phyloP scores from a whole-genome alignment of 2,888 invertebrate species.

The Gryllus longicercus region DNA sequence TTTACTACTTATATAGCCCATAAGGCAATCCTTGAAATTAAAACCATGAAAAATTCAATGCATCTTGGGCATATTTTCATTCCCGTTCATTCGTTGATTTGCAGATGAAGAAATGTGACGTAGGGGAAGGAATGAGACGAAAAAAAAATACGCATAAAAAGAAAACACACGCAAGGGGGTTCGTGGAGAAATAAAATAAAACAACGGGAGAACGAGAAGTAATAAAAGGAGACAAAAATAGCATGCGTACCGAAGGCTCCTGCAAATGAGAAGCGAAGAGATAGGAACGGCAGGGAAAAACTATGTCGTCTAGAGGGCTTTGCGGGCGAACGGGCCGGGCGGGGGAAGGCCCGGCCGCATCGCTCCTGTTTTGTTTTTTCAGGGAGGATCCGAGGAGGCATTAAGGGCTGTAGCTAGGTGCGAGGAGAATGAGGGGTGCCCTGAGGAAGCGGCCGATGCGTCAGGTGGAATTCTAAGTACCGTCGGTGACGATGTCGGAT shows the following conservation, averaged over 20 bases:
- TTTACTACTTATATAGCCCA: not conserved
- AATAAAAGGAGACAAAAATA: not conserved
- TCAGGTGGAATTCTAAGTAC: too few species aligned
- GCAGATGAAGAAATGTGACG: constrained; percentile 27
- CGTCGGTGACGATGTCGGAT: too few species aligned
- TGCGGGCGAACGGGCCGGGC: not conserved
- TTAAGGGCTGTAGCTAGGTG: not conserved
- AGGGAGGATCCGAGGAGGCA: not conserved
- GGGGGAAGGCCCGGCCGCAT: not conserved
- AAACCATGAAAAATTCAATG: constrained; percentile 37
- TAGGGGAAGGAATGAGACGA: not conserved
- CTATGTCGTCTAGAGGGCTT: not conserved
- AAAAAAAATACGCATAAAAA: not conserved
- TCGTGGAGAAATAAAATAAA: not conserved
- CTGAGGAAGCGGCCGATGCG: not conserved
- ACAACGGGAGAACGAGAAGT: not conserved
- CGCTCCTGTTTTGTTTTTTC: not conserved
- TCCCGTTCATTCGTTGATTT: constrained; percentile 28
- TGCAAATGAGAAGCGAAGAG: not conserved
- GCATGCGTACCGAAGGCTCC: not conserved
- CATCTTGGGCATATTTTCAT: constrained; percentile 27
- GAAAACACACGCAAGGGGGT: not conserved
- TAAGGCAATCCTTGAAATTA: constrained; percentile 36
- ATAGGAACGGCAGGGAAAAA: not conserved
- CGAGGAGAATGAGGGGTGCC: not conserved